These are phyloP conservation scores for Leucosticte australis DNA, from an alignment of 2,113 vertebrate species.

Conservation along the genomic window DNA sequence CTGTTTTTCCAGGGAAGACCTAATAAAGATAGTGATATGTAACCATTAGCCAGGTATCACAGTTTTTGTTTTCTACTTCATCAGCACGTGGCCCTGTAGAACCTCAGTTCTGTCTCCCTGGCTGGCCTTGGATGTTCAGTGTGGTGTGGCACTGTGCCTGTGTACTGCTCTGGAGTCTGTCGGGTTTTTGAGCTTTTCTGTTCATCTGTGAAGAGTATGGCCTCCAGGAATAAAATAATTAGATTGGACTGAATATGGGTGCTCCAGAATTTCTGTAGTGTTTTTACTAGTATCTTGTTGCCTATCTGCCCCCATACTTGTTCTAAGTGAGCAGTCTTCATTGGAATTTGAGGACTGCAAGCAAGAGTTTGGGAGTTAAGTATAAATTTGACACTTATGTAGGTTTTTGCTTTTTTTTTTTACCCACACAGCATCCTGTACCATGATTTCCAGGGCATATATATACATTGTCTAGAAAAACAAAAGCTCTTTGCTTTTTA, in stretches of 20 bases:
- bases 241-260: background rate
- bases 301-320: background rate
- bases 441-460: background rate
- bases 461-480: background rate
- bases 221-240: background rate
- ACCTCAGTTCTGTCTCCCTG: background rate
- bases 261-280: background rate
- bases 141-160: background rate
- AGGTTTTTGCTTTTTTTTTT: background rate
- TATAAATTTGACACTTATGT: background rate
- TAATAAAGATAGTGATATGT: background rate
- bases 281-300: background rate
- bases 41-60: background rate
- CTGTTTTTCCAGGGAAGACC: background rate
- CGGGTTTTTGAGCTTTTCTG: background rate
- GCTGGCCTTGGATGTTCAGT: background rate
- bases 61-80: background rate
- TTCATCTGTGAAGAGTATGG: background rate
- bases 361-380: background rate
- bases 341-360: background rate
- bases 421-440: background rate
- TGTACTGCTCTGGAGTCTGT: background rate
- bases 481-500: background rate
- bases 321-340: background rate
- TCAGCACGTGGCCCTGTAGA: accelerated